Evolutionary conservation across 2,797 vertebrate species (phyloP).

Genomic region (Menidia menidia): DNA sequence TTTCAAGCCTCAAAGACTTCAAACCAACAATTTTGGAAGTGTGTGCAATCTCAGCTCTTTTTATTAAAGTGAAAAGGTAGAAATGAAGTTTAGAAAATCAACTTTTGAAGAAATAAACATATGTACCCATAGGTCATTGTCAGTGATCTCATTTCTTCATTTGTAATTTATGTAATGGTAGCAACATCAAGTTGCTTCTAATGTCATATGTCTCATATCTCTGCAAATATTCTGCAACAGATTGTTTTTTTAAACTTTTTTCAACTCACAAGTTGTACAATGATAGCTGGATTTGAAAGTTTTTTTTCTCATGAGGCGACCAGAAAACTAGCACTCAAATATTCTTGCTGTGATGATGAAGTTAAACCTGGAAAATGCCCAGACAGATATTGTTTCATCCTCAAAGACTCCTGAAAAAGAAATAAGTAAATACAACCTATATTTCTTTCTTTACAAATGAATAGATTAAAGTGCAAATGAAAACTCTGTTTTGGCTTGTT

Average conservation of each 20-base stretch:
- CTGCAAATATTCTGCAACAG: background rate
- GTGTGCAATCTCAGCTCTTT: slow-evolving; percentile 15
- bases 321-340: background rate
- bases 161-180: slow-evolving; percentile 7
- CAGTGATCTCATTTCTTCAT: background rate
- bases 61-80: background rate
- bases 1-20: slow-evolving; percentile 27
- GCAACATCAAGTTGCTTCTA: slow-evolving; percentile 29
- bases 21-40: slow-evolving; percentile 20
- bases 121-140: background rate
- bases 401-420: slow-evolving; percentile 2
- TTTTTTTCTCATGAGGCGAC: no score
- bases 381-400: background rate
- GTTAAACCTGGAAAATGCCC: no score
- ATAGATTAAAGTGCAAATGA: slow-evolving; percentile 53
- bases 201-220: slow-evolving; percentile 1
- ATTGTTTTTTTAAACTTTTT: background rate
- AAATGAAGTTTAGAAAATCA: background rate
- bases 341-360: background rate
- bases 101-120: background rate
- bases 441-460: slow-evolving; percentile 46
- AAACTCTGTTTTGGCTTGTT: slow-evolving; percentile 33
- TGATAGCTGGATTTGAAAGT: no score
- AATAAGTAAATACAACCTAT: background rate
- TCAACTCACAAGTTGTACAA: no score